These are phyloP conservation scores for Pseudochirops cupreus DNA, from an alignment of 2,797 vertebrate species.

Conservation along the genomic window DNA sequence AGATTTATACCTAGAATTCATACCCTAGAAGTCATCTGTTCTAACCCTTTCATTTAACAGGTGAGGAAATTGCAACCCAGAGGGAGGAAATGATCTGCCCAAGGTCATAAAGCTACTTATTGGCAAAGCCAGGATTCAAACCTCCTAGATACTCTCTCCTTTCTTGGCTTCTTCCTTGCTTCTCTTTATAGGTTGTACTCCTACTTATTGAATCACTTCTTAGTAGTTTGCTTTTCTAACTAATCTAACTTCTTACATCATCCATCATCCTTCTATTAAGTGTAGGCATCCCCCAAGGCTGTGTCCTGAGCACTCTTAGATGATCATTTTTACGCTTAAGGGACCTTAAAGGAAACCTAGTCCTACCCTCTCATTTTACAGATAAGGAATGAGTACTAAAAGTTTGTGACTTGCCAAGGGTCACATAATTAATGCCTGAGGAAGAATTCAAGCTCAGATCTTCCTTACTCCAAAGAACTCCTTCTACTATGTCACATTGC, in stretches of 20 bases:
- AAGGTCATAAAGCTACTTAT: not conserved
- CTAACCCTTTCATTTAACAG: not conserved
- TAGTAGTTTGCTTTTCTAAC: not conserved
- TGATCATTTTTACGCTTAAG: not conserved
- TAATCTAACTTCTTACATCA: not conserved
- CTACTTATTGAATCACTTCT: not conserved
- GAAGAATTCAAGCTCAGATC: not conserved
- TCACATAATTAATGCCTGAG: not conserved
- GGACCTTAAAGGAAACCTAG: not conserved
- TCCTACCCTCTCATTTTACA: not conserved
- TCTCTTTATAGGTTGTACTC: not conserved
- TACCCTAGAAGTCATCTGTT: not conserved
- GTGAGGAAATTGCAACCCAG: not conserved
- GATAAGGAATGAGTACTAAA: not conserved
- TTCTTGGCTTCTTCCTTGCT: not conserved
- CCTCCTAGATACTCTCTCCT: not conserved
- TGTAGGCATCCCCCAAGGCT: not conserved
- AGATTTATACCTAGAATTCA: not conserved
- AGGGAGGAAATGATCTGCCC: slow-evolving; percentile 1
- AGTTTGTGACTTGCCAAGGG: not conserved
- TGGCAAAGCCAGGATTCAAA: not conserved
- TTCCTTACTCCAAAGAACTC: not conserved
- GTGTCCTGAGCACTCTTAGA: not conserved
- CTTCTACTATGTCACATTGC: not conserved
- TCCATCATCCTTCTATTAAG: not conserved